Evolutionary conservation across 2,888 invertebrate species (phyloP), one percentile per base, ranked within the genome.

Genomic region (Sinotaia quadrata): DNA sequence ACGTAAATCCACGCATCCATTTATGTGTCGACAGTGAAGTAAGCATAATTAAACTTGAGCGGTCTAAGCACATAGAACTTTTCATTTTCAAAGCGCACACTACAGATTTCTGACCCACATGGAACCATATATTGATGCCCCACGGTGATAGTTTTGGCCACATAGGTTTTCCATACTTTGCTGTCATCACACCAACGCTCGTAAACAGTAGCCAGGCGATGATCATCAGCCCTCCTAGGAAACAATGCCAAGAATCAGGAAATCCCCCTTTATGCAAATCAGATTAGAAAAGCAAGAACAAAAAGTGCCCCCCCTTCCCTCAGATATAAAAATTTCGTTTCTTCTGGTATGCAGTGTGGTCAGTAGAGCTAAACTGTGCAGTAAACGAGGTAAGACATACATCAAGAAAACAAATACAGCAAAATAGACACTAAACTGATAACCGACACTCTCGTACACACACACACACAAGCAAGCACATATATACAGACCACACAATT

Each of bases 91-190:
- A n/a, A n/a, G n/a, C n/a, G n/a, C n/a, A n/a, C n/a, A n/a, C n/a
- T n/a, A n/a, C n/a, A n/a, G n/a, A n/a, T n/a, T n/a, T n/a, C 4
- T 24, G 7, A 60, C 60, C 49, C 36, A 77, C 77, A 68, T 75
- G 75, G 47, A 75, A 77, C 78, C 78, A 78, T 18, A 76, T 69
- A 47, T 72, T 72, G 5, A 72, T 68, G 0, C 76, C 75, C 37
- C 61, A 74, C 8, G 76, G 65, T n/a, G 71, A 72, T 27, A 70
- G 47, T 51, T 71, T 63, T 27, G 69, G 74, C 34, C 75, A 67
- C 78, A 78, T 74, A n/a, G 67, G 68, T 34, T 72, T 76, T 52
- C 75, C 75, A 67, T 78, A 75, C 47, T 76, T 69, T 10, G 76
- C 75, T 21, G 72, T 74, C 33, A 75, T 58, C 18, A 76, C 62